Evolutionary conservation across 2,113 vertebrate species (phyloP).

Genomic region (Hemichromis elongatus): DNA sequence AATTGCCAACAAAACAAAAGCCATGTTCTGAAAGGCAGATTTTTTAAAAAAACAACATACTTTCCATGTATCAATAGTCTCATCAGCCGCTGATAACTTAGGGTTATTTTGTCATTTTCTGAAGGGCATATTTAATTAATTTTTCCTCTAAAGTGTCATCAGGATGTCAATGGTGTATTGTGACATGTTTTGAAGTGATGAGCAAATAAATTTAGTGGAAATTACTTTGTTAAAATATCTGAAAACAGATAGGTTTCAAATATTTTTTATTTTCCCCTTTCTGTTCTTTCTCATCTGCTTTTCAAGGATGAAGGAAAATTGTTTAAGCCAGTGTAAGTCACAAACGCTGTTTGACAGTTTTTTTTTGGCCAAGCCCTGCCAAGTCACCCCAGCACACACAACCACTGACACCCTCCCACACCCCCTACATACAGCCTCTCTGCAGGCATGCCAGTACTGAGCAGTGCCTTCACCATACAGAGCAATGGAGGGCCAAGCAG

Average conservation of each 20-base stretch:
- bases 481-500: slow-evolving; percentile 55
- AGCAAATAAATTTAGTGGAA: background rate
- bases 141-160: background rate
- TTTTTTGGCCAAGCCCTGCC: slow-evolving; percentile 24
- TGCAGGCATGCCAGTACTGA: slow-evolving; percentile 49
- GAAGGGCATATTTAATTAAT: background rate
- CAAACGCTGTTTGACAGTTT: slow-evolving; percentile 30
- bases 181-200: background rate
- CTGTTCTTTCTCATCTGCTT: background rate
- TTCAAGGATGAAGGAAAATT: slow-evolving; percentile 20
- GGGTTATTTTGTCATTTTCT: background rate
- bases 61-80: background rate
- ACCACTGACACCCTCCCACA: slow-evolving; percentile 1
- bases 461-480: slow-evolving; percentile 47
- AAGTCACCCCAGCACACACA: slow-evolving; percentile 26
- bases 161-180: background rate
- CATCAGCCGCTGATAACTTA: background rate
- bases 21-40: background rate
- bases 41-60: background rate
- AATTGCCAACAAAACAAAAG: background rate
- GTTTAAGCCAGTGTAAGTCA: slow-evolving; percentile 19
- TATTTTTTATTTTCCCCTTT: background rate
- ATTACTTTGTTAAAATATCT: background rate
- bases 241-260: background rate
- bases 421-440: slow-evolving; percentile 32